Percentiles rank a stretch among this genome's conserved stretches.
Evolutionary conservation across 1,140 invertebrate species (phyloP).

Genomic region (Riptortus pedestris): DNA sequence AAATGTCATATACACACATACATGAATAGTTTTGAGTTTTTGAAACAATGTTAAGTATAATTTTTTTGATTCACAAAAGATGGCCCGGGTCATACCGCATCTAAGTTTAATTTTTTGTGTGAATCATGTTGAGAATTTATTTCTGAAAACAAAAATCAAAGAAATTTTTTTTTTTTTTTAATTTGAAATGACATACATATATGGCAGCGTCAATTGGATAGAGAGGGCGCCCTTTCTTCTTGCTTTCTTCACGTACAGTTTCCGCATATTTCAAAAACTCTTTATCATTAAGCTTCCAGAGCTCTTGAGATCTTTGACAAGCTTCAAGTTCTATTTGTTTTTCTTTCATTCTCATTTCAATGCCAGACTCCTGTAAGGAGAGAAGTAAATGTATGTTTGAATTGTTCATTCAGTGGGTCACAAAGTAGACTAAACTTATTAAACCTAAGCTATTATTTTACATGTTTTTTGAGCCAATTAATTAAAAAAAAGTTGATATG

Average conservation of each 20-base stretch:
- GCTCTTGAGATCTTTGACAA: slow-evolving; percentile 22
- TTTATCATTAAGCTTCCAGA: slow-evolving; percentile 28
- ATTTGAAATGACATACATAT: background rate
- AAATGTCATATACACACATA: background rate
- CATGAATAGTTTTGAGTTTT: too few relatives aligned
- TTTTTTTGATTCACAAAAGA: background rate
- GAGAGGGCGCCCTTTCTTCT: slow-evolving; percentile 22
- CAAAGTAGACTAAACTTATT: too few relatives aligned
- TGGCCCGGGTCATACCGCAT: slow-evolving; percentile 11
- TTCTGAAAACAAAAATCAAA: background rate
- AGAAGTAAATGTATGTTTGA: too few relatives aligned
- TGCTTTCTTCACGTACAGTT: slow-evolving; percentile 26
- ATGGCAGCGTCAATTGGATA: slow-evolving; percentile 20
- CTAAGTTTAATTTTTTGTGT: background rate
- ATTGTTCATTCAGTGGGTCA: too few relatives aligned
- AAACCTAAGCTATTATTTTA: too few relatives aligned
- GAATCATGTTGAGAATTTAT: background rate
- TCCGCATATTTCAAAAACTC: slow-evolving; percentile 27
- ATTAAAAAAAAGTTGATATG: too few relatives aligned
- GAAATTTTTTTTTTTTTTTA: background rate
- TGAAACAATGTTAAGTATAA: too few relatives aligned
- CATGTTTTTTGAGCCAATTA: too few relatives aligned
- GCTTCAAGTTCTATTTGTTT: slow-evolving; percentile 26
- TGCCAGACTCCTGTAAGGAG: slow-evolving; percentile 18
- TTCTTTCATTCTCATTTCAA: slow-evolving; percentile 21